These are phyloP conservation scores for Gobiocypris rarus DNA, from an alignment of 2,113 vertebrate genomes.

Conservation along the genomic window DNA sequence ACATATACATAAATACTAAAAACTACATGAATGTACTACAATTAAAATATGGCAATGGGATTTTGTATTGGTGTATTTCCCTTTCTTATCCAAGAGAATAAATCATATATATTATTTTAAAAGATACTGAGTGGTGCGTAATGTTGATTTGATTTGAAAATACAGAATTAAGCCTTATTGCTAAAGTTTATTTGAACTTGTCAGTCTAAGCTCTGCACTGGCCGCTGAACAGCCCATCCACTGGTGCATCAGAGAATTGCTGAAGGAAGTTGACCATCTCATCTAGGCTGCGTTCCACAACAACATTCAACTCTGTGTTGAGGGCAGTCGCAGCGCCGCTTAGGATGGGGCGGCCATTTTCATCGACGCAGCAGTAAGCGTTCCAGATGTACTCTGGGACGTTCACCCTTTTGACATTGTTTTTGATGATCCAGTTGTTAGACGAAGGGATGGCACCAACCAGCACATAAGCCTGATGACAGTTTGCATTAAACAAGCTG, in stretches of 20 bases:
- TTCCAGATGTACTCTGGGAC: constrained; percentile 78
- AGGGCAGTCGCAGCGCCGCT: constrained; percentile 67
- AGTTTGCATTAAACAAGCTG: constrained; percentile 62
- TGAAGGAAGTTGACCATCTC: constrained; percentile 67
- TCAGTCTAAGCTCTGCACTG: constrained; percentile 55
- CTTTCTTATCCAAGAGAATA: neutral
- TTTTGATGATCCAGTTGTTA: constrained; percentile 75
- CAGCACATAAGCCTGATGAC: constrained; percentile 71
- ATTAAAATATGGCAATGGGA: neutral
- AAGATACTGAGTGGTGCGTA: neutral
- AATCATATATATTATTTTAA: neutral
- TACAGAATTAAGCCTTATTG: neutral
- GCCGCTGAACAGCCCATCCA: constrained; percentile 70
- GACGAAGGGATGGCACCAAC: constrained; percentile 72
- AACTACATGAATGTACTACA: neutral
- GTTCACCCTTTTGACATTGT: constrained; percentile 73
- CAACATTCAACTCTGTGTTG: constrained; percentile 71
- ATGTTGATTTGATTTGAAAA: neutral
- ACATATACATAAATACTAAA: neutral
- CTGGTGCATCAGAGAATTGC: constrained; percentile 66
- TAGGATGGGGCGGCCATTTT: constrained; percentile 64
- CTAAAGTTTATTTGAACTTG: neutral
- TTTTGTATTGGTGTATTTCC: neutral
- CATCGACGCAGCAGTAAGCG: constrained; percentile 75
- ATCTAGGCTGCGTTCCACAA: constrained; percentile 64